Conservation (phyloP, 2,888 invertebrate species). For the Coremacera marginata region DNA sequence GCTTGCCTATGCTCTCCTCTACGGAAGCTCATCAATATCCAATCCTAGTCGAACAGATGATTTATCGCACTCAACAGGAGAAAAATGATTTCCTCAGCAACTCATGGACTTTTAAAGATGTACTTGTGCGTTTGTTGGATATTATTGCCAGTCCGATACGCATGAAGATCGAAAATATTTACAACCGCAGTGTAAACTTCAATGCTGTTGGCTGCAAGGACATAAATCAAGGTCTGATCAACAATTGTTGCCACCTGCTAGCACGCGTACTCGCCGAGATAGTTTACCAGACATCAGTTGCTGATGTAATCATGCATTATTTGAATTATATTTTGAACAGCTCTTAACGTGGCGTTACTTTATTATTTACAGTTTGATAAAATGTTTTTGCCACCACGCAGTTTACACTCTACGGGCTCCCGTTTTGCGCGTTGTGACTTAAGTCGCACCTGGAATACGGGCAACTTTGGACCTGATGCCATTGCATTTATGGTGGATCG, state of each 20-base stretch:
- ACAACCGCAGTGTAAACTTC: slow-evolving; percentile 66
- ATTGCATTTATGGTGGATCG: slow-evolving; percentile 94
- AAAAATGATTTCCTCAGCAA: slow-evolving; percentile 67
- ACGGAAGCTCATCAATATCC: slow-evolving; percentile 81
- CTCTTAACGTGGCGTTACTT: neutral
- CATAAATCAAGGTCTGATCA: slow-evolving; percentile 72
- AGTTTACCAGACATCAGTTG: slow-evolving; percentile 82
- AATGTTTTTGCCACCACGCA: slow-evolving; percentile 73
- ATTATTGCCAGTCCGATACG: slow-evolving; percentile 85
- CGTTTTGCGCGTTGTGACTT: slow-evolving; percentile 92
- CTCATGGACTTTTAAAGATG: slow-evolving; percentile 77
- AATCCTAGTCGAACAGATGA: slow-evolving; percentile 83
- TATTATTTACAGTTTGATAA: slow-evolving; percentile 64
- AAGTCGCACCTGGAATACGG: slow-evolving; percentile 95
- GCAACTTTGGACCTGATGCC: slow-evolving; percentile 96
- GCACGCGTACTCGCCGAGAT: slow-evolving; percentile 90
- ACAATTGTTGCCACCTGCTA: slow-evolving; percentile 81
- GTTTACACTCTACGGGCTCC: slow-evolving; percentile 87
- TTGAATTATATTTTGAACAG: neutral
- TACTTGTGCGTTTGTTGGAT: slow-evolving; percentile 84
- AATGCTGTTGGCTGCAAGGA: slow-evolving; percentile 66
- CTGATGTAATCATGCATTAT: slow-evolving; percentile 72
- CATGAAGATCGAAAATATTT: slow-evolving; percentile 67
- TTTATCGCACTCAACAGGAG: slow-evolving; percentile 74
- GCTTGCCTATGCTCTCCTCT: slow-evolving; percentile 76